Conservation (phyloP, 2,797 vertebrate genomes). For the Peromyscus attwateri region DNA sequence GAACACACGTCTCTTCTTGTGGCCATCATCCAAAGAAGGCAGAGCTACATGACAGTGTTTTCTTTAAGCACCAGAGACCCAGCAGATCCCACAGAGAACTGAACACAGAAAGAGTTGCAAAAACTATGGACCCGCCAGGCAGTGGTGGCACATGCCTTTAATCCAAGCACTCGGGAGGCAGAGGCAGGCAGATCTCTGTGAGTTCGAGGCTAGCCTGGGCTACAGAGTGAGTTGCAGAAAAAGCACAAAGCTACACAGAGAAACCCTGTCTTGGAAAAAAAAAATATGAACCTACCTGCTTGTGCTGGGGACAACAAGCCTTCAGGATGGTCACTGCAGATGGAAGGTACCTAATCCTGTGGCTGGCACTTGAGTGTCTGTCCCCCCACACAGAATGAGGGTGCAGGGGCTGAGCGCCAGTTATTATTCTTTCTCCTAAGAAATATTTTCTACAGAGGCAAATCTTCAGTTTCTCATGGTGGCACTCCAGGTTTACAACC, state of each 20-base stretch:
- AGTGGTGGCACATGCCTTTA: too few relatives aligned
- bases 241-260: too few relatives aligned
- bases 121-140: not conserved
- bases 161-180: too few relatives aligned
- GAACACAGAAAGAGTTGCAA: not conserved
- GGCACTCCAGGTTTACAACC: not conserved
- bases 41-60: not conserved
- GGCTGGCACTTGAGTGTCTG: not conserved
- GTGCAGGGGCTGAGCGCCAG: not conserved
- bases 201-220: too few relatives aligned
- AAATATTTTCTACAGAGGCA: not conserved
- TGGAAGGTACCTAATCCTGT: not conserved
- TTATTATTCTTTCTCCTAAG: not conserved
- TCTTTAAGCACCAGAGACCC: not conserved
- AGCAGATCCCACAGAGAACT: not conserved
- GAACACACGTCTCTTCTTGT: not conserved
- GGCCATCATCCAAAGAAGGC: not conserved
- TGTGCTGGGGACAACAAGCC: not conserved
- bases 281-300: not conserved
- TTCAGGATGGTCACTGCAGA: not conserved
- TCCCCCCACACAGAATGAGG: not conserved
- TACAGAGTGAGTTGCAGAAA: too few relatives aligned
- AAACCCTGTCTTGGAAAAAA: not conserved
- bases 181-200: too few relatives aligned
- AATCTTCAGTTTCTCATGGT: not conserved